Evolutionary conservation across 2,797 vertebrate species (phyloP), one percentile per base, ranked within the genome.

Genomic region (Anabas testudineus): DNA sequence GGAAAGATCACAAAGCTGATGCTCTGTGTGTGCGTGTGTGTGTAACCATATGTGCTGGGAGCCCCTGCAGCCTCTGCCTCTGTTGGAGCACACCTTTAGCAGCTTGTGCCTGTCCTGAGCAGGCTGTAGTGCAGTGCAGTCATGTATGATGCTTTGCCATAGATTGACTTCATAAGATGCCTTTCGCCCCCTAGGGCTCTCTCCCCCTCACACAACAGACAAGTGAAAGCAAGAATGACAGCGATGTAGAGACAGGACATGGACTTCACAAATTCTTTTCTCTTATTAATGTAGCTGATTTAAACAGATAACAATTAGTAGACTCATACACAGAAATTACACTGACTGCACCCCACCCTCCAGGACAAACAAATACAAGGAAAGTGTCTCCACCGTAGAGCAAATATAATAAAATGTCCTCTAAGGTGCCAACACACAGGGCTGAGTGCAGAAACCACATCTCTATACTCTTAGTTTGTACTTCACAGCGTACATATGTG

Each of bases 41-140:
- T 21, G 41, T 46, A 37, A 43, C 37, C 61, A 53, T 43, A 64
- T 58, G 56, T 58, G 41, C 30, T 53, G 36, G 46, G 42, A 46
- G 19, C 15, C 39, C 28, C 49, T 36, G 41, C 39, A 53, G 51
- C 22, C 52, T 22, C 19, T 37, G n/a, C 22, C 32, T 15, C 34
- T 21, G n/a, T n/a, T 28, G 32, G 19, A 65, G 51, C 30, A 45
- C 51, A 66, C 52, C 16, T 39, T 21, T 15, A 48, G 32, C 22
- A 55, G 64, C 43, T 26, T 47, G 64, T 48, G 34, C 24, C 10
- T 57, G 54, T 49, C 22, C 41, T 39, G 22, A 49, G 19, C 56
- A 14, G 24, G 47, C 13, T 46, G 28, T 19, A 54, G 30, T 41
- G 14, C 26, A 9, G 21, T 45, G 42, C 34, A 67, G 43, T 53